A percentile compares a stretch with the other conserved stretches of the same genome.
Evolutionary conservation across 2,113 vertebrate species (phyloP).

Genomic region (Antechinus stuartii): DNA sequence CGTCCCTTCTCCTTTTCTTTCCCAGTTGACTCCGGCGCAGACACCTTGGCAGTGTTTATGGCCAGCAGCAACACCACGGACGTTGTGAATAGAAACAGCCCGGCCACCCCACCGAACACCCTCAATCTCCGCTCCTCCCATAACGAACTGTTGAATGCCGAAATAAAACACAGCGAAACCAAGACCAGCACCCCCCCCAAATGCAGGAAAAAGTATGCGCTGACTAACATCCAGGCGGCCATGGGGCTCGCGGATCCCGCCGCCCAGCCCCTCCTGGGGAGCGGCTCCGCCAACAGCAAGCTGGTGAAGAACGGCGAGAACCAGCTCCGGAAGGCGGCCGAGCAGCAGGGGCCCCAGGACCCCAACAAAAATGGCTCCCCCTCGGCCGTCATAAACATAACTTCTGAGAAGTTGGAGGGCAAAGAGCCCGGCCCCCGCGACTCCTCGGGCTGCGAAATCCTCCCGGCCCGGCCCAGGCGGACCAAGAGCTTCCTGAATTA

Average conservation of each 20-base stretch:
- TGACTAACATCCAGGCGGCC: conserved; percentile 93
- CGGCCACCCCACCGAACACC: conserved; percentile 90
- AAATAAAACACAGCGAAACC: conserved; percentile 90
- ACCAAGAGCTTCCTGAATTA: conserved; percentile 97
- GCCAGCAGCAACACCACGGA: conserved; percentile 90
- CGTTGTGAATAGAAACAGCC: conserved; percentile 87
- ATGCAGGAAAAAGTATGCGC: conserved; percentile 93
- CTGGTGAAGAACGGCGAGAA: conserved; percentile 98
- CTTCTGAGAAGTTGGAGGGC: conserved; percentile 92
- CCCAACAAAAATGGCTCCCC: conserved; percentile 89
- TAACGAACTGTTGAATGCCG: conserved; percentile 94
- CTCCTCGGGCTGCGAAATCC: conserved; percentile 82
- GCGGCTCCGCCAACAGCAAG: conserved; percentile 93
- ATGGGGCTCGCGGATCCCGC: conserved; percentile 93
- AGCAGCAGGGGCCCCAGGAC: conserved; percentile 90
- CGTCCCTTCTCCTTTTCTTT: conserved; percentile 26
- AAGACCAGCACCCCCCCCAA: conserved; percentile 92
- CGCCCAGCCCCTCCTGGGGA: conserved; percentile 86
- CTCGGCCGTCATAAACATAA: conserved; percentile 79
- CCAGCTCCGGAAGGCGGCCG: conserved; percentile 94
- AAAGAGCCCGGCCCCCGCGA: conserved; percentile 87
- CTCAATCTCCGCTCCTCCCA: conserved; percentile 95
- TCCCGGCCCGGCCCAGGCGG: conserved; percentile 86
- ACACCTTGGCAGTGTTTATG: conserved; percentile 92
- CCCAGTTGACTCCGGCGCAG: conserved; percentile 86